Evolutionary conservation across 2,113 vertebrate species (phyloP).

Genomic region (Elephantulus edwardii): DNA sequence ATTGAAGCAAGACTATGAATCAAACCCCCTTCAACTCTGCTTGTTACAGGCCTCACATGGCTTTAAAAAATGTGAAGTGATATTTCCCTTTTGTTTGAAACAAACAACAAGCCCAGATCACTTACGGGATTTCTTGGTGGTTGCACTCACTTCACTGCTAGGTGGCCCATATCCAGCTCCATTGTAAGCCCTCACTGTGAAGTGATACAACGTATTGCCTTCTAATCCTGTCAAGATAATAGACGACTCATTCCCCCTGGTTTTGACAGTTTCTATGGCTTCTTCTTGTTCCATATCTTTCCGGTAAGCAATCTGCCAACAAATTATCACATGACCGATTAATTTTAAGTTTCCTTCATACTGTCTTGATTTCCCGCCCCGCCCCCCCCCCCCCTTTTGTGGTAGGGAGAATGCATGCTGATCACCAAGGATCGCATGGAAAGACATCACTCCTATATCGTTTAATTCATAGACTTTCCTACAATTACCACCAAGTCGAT

Average conservation of each 20-base stretch:
- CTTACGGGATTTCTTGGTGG: conserved; percentile 95
- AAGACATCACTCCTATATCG: neutral
- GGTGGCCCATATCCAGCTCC: conserved; percentile 94
- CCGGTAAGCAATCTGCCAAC: conserved; percentile 92
- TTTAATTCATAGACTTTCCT: neutral
- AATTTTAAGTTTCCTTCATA: conserved; percentile 66
- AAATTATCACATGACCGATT: conserved; percentile 65
- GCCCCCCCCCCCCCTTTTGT: neutral
- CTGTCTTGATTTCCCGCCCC: too few relatives aligned
- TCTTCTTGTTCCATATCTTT: conserved; percentile 93
- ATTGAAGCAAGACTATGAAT: conserved; percentile 38
- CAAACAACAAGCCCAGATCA: conserved; percentile 56
- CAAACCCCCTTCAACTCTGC: conserved; percentile 26
- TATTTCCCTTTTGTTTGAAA: conserved; percentile 38
- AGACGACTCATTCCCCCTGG: conserved; percentile 91
- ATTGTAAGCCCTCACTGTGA: conserved; percentile 95
- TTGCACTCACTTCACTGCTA: conserved; percentile 85
- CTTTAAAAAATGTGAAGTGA: neutral
- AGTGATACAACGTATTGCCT: conserved; percentile 91
- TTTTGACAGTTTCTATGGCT: conserved; percentile 88
- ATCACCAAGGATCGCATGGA: neutral
- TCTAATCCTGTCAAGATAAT: conserved; percentile 91
- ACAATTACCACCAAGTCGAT: neutral
- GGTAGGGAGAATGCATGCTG: neutral
- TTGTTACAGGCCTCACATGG: conserved; percentile 16